Evolutionary conservation across 2,888 invertebrate genomes (phyloP).

Genomic region (Spilosoma lubricipeda): DNA sequence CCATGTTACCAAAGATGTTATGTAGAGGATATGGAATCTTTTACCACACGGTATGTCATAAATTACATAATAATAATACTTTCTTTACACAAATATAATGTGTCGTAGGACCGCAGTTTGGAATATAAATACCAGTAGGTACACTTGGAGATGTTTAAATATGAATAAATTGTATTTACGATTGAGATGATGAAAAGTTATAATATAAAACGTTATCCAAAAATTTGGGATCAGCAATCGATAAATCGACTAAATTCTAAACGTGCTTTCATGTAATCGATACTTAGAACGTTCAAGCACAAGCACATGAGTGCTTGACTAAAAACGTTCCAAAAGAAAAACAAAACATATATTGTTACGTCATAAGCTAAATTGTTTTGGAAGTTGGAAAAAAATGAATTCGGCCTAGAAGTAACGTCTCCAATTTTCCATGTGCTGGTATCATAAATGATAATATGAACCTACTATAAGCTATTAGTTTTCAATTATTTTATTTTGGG

Average conservation of each 20-base stretch:
- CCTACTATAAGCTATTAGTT: too few relatives aligned
- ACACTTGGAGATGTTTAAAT: not conserved
- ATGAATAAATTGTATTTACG: not conserved
- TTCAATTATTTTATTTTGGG: too few relatives aligned
- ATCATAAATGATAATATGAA: too few relatives aligned
- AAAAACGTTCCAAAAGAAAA: too few relatives aligned
- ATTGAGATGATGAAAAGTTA: not conserved
- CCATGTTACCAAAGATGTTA: constrained; percentile 29
- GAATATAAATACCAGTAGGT: not conserved
- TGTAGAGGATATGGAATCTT: not conserved
- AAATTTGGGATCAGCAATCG: not conserved
- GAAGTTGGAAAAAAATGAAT: not conserved
- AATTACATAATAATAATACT: not conserved
- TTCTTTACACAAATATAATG: not conserved
- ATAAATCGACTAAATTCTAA: not conserved
- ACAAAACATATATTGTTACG: not conserved
- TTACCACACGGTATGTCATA: not conserved
- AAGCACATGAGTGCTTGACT: not conserved
- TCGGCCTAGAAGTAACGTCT: not conserved
- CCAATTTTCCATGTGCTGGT: not conserved
- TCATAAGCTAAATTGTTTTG: not conserved
- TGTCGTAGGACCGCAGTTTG: not conserved
- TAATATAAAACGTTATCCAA: not conserved
- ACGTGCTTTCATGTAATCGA: too few relatives aligned
- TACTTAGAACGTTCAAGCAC: too few relatives aligned